Percentiles rank a stretch among this genome's conserved stretches.
phyloP scores from a whole-genome alignment of 2,797 vertebrate species.

The Fratercula arctica region DNA sequence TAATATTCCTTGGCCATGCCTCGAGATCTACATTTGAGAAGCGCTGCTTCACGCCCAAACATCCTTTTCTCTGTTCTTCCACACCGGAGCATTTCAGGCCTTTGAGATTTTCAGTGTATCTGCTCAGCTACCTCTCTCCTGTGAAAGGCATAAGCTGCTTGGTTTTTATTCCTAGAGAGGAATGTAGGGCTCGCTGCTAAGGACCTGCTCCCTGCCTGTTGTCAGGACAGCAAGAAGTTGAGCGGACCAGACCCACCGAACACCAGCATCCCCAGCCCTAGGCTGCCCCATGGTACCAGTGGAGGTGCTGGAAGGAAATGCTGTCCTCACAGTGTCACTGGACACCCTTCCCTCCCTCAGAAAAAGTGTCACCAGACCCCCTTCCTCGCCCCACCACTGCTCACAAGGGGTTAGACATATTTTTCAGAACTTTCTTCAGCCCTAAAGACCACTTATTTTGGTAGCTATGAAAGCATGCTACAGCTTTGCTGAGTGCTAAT shows the following conservation, averaged over 20 bases:
- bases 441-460: neutral
- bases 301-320: neutral
- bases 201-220: neutral
- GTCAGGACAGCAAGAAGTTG: accelerated
- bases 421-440: neutral
- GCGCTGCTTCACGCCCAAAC: neutral
- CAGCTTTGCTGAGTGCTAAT: neutral
- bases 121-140: neutral
- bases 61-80: neutral
- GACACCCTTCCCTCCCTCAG: neutral
- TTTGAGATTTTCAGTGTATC: neutral
- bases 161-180: neutral
- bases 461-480: neutral
- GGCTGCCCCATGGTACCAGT: accelerated
- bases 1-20: neutral
- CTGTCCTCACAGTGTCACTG: neutral
- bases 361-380: neutral
- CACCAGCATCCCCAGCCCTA: neutral
- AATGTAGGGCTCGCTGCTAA: neutral
- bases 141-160: neutral
- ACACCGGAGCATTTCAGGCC: neutral
- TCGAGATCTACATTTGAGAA: neutral
- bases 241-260: neutral
- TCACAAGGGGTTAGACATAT: neutral
- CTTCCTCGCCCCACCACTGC: neutral